A percentile compares a stretch with the other conserved stretches of the same genome.
phyloP scores from a whole-genome alignment of 1,140 invertebrate species.

The Caerostris darwini region DNA sequence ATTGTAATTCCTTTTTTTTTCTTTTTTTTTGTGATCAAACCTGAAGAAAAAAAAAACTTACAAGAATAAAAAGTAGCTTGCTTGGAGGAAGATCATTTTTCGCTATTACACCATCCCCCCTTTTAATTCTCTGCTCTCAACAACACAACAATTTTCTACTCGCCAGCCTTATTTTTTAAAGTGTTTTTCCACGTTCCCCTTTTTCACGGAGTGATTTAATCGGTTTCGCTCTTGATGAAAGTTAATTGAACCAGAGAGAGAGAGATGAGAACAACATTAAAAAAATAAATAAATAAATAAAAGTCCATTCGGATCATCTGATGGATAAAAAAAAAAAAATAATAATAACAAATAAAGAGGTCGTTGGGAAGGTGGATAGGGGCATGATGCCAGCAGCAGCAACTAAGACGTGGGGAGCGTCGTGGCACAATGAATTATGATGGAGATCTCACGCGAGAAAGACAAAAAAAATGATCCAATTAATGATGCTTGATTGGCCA shows the following conservation, averaged over 20 bases:
- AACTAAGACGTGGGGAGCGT: not conserved
- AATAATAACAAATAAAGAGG: not conserved
- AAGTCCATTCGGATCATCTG: not conserved
- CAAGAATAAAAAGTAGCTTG: too few relatives aligned
- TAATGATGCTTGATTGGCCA: conserved; percentile 13
- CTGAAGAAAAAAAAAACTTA: too few relatives aligned
- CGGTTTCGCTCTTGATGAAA: conserved; percentile 21
- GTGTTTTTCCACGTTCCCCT: not conserved
- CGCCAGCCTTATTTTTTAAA: not conserved
- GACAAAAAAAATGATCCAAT: not conserved
- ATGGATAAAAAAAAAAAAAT: not conserved
- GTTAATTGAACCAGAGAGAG: conserved; percentile 31
- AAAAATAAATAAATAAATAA: not conserved
- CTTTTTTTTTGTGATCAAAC: too few relatives aligned
- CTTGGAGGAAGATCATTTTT: not conserved
- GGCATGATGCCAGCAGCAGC: not conserved
- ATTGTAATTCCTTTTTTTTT: too few relatives aligned
- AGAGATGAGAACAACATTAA: not conserved
- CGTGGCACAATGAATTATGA: conserved; percentile 31
- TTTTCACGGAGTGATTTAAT: conserved; percentile 41
- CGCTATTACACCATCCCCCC: not conserved
- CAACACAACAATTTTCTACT: not conserved
- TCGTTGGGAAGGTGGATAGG: not conserved
- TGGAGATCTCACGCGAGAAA: not conserved
- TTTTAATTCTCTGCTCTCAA: not conserved